Evolutionary conservation across 1,140 invertebrate genomes (phyloP).

Genomic region (Nebria ingens): DNA sequence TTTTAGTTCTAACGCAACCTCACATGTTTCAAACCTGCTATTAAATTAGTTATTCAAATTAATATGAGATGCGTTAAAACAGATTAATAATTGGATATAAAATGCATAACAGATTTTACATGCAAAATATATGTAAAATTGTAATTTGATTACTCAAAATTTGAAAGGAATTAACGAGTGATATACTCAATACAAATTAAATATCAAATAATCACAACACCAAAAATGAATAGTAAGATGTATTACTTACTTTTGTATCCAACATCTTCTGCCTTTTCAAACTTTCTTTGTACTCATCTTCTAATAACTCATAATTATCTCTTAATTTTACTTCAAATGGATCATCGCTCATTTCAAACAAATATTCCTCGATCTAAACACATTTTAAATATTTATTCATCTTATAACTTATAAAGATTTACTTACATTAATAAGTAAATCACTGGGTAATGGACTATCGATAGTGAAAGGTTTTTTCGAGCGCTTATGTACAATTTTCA

Average conservation of each 20-base stretch:
- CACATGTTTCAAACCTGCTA: too few species aligned
- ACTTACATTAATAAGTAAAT: conserved; percentile 75
- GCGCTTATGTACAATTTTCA: conserved; percentile 68
- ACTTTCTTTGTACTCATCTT: conserved; percentile 94
- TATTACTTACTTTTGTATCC: conserved; percentile 73
- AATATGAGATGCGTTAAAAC: too few species aligned
- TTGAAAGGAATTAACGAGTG: too few species aligned
- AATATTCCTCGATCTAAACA: conserved; percentile 47
- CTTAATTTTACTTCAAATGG: conserved; percentile 94
- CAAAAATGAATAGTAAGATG: too few species aligned
- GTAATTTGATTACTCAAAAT: too few species aligned
- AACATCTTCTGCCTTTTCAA: conserved; percentile 83
- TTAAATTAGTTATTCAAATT: too few species aligned
- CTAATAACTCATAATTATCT: conserved; percentile 91
- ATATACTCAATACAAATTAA: too few species aligned
- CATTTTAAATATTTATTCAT: conserved; percentile 8
- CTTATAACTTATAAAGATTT: neutral
- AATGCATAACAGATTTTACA: too few species aligned
- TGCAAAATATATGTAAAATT: too few species aligned
- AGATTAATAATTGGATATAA: too few species aligned
- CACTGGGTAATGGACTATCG: conserved; percentile 63
- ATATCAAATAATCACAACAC: too few species aligned
- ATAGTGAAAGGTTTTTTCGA: conserved; percentile 56
- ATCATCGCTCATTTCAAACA: conserved; percentile 92
- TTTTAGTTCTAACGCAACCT: too few species aligned